Base-by-base conservation (phyloP, 2,797 vertebrate species). In the Eospalax fontanierii region DNA sequence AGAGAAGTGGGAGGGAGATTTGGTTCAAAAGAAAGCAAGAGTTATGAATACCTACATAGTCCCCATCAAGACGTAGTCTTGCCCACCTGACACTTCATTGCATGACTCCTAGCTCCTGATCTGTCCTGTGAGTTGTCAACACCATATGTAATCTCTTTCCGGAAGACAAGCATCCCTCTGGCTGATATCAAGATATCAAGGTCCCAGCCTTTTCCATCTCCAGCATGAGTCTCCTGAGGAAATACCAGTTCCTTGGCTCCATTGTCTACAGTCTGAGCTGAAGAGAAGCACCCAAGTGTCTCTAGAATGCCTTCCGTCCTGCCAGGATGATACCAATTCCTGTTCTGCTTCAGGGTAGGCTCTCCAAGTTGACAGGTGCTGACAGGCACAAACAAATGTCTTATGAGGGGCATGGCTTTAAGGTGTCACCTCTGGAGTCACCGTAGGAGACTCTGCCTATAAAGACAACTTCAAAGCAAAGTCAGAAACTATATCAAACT, bases 331-430 rank as follows among this genome's bases (percentile, higher is more conserved):
- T 46, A 68, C 16, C 54, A 19, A 26, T 10, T 75, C 70, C 11
- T 0, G 28, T 40, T 81, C 71, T 85, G 0, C 22, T 61, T 33
- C n/a, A 46, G 35, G 6, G 43, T 4, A 2, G 46, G 26, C 54
- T 16, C 40, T 19, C 43, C n/a, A 22, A 54, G 22, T 5, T 35
- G 68, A 70, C 61, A 54, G 68, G 30, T 40, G n/a, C 12, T 74
- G 59, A 30, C 14, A 75, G 50, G 57, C 73, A 6, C 74, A 4
- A 1, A 54, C 0, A 0, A 76, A 28, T 68, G 70, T 57, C 43
- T 80, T 63, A 63, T 2, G 10, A 75, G 61, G 19, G 40, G 35
- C n/a, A 11, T 0, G 0, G n/a, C 21, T n/a, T 2, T 63, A 76
- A 66, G 3, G 18, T 54, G 59, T 76, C 75, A 74, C 63, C 57